phyloP scores from a whole-genome alignment of 2,888 invertebrate species.

The Aporophyla lueneburgensis region DNA sequence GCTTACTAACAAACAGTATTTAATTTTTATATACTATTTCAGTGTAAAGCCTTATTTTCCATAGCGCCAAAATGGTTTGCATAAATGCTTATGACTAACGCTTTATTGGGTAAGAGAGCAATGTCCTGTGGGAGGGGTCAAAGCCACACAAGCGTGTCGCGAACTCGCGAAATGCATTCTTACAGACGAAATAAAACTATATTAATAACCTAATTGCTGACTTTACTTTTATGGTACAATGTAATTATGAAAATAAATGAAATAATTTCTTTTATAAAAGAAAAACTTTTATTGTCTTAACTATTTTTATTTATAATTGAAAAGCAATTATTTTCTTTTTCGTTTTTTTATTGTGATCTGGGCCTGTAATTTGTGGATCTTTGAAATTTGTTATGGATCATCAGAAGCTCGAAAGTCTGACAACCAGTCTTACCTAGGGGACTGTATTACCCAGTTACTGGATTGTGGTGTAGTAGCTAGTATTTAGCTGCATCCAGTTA shows the following conservation, averaged over 20 bases:
- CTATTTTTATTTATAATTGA: neutral
- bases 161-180: constrained; percentile 16
- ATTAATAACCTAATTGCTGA: neutral
- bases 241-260: too few species aligned
- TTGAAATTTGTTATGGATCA: too few species aligned
- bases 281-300: too few species aligned
- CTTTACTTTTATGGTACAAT: neutral
- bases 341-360: neutral
- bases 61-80: neutral
- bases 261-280: neutral
- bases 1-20: neutral
- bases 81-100: constrained; percentile 21
- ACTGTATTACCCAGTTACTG: too few species aligned
- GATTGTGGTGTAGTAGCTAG: too few species aligned
- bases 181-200: neutral
- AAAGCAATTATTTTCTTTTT: neutral
- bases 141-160: constrained; percentile 1
- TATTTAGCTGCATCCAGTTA: too few species aligned
- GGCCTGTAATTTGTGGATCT: neutral
- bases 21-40: neutral
- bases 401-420: too few species aligned
- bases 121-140: constrained; percentile 36
- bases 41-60: neutral
- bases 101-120: constrained; percentile 34
- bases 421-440: too few species aligned